A percentile compares a stretch with the other conserved stretches of the same genome.
phyloP scores from a whole-genome alignment of 2,113 vertebrate species.

The Camelus bactrianus region DNA sequence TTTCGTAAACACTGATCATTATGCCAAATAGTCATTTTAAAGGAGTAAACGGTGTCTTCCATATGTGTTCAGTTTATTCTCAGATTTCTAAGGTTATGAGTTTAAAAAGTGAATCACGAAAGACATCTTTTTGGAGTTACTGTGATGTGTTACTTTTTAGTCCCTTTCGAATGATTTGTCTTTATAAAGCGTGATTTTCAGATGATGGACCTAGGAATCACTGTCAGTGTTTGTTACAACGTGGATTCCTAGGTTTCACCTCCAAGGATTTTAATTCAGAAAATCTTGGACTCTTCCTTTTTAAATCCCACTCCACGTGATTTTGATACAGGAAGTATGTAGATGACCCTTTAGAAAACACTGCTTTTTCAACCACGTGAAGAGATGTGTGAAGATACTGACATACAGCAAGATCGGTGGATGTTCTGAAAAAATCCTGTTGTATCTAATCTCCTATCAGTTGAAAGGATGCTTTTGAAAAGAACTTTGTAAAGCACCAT shows the following conservation, averaged over 20 bases:
- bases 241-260: not conserved
- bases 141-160: not conserved
- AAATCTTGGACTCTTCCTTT: not conserved
- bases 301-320: not conserved
- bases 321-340: not conserved
- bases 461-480: not conserved
- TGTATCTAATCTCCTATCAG: not conserved
- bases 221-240: not conserved
- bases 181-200: constrained; percentile 27
- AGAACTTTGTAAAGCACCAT: not conserved
- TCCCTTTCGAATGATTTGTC: not conserved
- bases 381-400: not conserved
- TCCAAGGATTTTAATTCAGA: not conserved
- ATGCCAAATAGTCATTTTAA: not conserved
- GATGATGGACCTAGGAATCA: not conserved
- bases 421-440: not conserved
- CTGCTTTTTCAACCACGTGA: not conserved
- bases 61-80: not conserved
- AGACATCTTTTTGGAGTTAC: not conserved
- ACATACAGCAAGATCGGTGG: not conserved
- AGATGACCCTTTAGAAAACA: not conserved
- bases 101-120: not conserved
- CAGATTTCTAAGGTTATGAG: not conserved
- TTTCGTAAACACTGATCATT: not conserved
- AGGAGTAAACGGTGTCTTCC: not conserved